Base-by-base conservation (phyloP, 1,140 invertebrate genomes). In the Sesamia nonagrioides region DNA sequence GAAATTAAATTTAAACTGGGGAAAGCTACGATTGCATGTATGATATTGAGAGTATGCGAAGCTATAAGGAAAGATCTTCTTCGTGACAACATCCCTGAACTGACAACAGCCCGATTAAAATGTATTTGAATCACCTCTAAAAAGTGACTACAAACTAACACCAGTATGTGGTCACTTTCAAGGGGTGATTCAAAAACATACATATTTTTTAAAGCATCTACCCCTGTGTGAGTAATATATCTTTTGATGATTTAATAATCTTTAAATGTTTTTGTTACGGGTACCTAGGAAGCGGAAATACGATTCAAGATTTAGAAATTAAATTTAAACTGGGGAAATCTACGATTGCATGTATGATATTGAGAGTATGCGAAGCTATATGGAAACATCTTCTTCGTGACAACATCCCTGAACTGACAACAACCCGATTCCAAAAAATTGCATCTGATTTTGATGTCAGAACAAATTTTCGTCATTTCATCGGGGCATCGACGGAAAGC, bases 161-260 rank as follows among this genome's bases (percentile, higher is more conserved):
- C 48, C 48, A 50, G 11, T 50, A 50, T 50, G 48, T 50, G 37
- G 37, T 40, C 37, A 50, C 48, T 17, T 50, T 50, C 48, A n/a
- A 50, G 48, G 48, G 13, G 48, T 50, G 48, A 50, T 50, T 50
- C 48, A 50, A 50, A 50, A 50, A 50, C 48, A 50, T n/a, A 17
- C n/a, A 50, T 50, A 50, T n/a, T 17, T 1, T n/a, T n/a, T n/a
- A n/a, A n/a, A n/a, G n/a, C n/a, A n/a, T n/a, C n/a, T 27, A 27
- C 3, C 1, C 27, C 27, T 27, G 27, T 3, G 37, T 40, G 37
- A 40, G 37, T 40, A 40, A 40, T 40, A 40, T 40, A 40, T 40
- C 37, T 40, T 6, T 40, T 48, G n/a, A n/a, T n/a, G n/a, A 48
- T 48, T 48, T 48, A 48, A 48, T 17, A 17, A 11, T 17, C n/a